Evolutionary conservation across 2,888 invertebrate species (phyloP).

Genomic region (Electrophaes corylata): DNA sequence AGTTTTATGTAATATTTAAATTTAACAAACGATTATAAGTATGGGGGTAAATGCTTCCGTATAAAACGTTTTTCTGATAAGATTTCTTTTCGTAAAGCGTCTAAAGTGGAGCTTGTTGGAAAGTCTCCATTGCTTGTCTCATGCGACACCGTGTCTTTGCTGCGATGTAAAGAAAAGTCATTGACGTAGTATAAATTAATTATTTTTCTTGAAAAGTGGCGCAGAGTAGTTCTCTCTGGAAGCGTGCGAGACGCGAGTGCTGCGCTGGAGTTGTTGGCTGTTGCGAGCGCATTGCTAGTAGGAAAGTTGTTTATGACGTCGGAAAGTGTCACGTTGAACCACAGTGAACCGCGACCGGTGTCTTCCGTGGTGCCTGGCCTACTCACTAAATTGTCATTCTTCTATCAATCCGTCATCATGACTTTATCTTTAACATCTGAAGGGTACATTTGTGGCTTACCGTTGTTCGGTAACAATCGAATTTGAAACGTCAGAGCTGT

Average conservation of each 20-base stretch:
- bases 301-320: constrained; percentile 83
- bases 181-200: constrained; percentile 64
- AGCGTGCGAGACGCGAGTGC: constrained; percentile 56
- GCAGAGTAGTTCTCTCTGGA: constrained; percentile 59
- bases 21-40: no score
- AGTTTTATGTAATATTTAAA: no score
- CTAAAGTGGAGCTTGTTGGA: constrained; percentile 46
- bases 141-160: constrained; percentile 42
- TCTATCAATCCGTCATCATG: constrained; percentile 80
- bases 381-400: constrained; percentile 82
- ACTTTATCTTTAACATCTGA: constrained; percentile 71
- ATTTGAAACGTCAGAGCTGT: constrained; percentile 53
- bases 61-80: constrained; percentile 19
- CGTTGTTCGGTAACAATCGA: constrained; percentile 59
- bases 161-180: constrained; percentile 64
- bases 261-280: constrained; percentile 49
- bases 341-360: constrained; percentile 78
- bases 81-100: constrained; percentile 43
- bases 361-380: constrained; percentile 78
- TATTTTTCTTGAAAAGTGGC: constrained; percentile 74
- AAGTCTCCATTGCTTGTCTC: constrained; percentile 44
- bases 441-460: constrained; percentile 48
- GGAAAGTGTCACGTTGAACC: constrained; percentile 84
- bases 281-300: constrained; percentile 78
- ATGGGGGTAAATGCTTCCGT: constrained; percentile 17